phyloP scores from a whole-genome alignment of 2,888 invertebrate species.

The Epinotia nisella region DNA sequence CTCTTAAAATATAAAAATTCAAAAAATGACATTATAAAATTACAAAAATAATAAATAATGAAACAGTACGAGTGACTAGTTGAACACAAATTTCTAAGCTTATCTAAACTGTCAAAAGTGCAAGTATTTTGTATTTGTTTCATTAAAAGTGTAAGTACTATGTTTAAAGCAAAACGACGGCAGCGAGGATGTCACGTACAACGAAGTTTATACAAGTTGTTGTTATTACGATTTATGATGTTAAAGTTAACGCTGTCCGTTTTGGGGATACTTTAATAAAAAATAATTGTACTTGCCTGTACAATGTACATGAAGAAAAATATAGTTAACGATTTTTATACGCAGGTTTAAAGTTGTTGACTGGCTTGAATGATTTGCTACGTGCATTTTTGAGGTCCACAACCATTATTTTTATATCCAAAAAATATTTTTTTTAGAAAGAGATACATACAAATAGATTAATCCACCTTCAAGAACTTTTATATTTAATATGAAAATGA shows the following conservation, averaged over 20 bases:
- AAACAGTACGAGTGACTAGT: not conserved
- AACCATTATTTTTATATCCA: not conserved
- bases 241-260: slow-evolving; percentile 28
- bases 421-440: too few relatives aligned
- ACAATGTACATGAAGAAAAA: slow-evolving; percentile 29
- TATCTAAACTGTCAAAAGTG: not conserved
- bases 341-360: not conserved
- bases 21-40: too few relatives aligned
- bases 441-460: too few relatives aligned
- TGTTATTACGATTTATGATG: slow-evolving; percentile 39
- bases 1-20: too few relatives aligned
- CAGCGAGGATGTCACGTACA: slow-evolving; percentile 25
- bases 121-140: slow-evolving; percentile 11
- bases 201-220: slow-evolving; percentile 26
- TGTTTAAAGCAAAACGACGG: slow-evolving; percentile 20
- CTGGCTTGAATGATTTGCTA: slow-evolving; percentile 24
- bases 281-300: not conserved
- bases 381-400: slow-evolving; percentile 5
- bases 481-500: too few relatives aligned
- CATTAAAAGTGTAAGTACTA: slow-evolving; percentile 13
- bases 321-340: slow-evolving; percentile 27
- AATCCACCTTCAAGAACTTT: too few relatives aligned
- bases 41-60: too few relatives aligned
- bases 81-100: not conserved
- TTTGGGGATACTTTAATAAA: too few relatives aligned